A percentile compares a stretch with the other conserved stretches of the same genome.
These are phyloP conservation scores for Cremastinae sp. DNA, from an alignment of 2,888 invertebrate species.

Conservation along the genomic window DNA sequence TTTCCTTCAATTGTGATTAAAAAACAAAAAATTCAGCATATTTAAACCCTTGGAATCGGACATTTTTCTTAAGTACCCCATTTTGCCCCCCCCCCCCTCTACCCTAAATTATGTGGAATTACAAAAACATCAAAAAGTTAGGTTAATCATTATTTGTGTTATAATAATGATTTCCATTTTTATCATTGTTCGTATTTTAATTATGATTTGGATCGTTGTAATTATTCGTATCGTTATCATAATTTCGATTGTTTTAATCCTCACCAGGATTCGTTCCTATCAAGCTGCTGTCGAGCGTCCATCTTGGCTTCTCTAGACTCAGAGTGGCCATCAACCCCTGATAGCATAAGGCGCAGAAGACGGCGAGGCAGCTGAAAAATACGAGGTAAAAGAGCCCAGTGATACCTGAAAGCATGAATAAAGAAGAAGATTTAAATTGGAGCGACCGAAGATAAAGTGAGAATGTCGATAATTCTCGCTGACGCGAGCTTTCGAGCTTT, in stretches of 20 bases:
- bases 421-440: constrained; percentile 27
- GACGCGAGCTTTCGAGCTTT: background rate
- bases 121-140: no score
- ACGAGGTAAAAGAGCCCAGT: constrained; percentile 91
- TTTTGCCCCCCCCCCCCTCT: no score
- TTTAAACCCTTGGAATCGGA: no score
- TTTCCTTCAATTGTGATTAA: no score
- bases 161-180: no score
- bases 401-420: constrained; percentile 83
- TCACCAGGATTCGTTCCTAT: constrained; percentile 89
- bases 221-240: background rate
- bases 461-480: background rate
- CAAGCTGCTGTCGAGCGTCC: constrained; percentile 87
- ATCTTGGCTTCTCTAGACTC: constrained; percentile 87
- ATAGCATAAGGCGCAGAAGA: constrained; percentile 93
- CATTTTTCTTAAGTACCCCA: no score
- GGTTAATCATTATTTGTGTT: background rate
- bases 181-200: background rate
- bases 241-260: constrained; percentile 27
- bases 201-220: background rate
- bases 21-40: no score
- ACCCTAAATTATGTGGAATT: no score
- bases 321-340: constrained; percentile 89
- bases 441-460: background rate
- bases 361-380: constrained; percentile 92